phyloP scores from a whole-genome alignment of 2,113 vertebrate species.

The Leptobrachium leishanense region DNA sequence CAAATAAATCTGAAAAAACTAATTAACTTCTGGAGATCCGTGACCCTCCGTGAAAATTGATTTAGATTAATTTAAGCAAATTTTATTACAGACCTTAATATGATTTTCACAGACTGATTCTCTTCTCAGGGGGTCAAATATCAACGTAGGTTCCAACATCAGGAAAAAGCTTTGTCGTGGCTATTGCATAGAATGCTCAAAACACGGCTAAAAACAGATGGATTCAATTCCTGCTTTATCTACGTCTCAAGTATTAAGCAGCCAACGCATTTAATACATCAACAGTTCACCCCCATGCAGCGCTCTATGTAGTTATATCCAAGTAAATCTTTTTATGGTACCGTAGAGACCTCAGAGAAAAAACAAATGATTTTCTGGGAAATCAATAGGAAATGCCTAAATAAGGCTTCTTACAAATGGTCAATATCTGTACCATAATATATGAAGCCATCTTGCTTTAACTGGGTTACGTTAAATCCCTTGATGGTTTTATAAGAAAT shows the following conservation, averaged over 20 bases:
- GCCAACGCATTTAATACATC: conserved; percentile 21
- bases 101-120: conserved; percentile 21
- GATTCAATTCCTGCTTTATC: conserved; percentile 35
- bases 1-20: not conserved
- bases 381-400: conserved; percentile 42
- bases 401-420: conserved; percentile 7
- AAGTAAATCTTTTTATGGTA: conserved; percentile 19
- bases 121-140: conserved; percentile 31
- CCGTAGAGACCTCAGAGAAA: conserved; percentile 21
- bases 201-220: conserved; percentile 40
- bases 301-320: not conserved
- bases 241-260: conserved; percentile 27
- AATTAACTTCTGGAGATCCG: not conserved
- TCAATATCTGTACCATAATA: not conserved
- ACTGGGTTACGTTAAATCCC: not conserved
- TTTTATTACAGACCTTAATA: conserved; percentile 18
- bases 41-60: conserved; percentile 19
- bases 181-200: conserved; percentile 10
- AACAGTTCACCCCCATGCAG: conserved; percentile 2
- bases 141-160: conserved; percentile 22
- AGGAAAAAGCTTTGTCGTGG: conserved; percentile 27
- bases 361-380: conserved; percentile 33
- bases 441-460: not conserved
- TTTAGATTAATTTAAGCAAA: conserved; percentile 6
- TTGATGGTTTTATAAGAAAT: not conserved